phyloP scores from a whole-genome alignment of 2,888 invertebrate genomes.

The Melipona beecheii region DNA sequence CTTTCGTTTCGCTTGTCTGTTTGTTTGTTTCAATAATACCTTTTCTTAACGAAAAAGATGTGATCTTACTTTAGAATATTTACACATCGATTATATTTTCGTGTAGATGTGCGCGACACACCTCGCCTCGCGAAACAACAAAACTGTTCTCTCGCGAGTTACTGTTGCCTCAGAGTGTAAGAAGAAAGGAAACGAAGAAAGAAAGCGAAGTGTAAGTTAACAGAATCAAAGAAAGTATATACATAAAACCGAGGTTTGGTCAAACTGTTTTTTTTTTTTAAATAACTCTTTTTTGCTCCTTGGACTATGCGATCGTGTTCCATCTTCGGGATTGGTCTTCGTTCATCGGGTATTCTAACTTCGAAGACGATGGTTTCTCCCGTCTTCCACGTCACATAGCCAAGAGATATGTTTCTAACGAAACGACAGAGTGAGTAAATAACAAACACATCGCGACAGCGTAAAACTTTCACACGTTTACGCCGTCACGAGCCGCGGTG shows the following conservation, averaged over 20 bases:
- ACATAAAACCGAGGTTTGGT: slow-evolving; percentile 20
- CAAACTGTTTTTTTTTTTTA: not conserved
- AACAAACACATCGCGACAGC: not conserved
- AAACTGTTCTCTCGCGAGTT: not conserved
- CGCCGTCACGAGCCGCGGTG: slow-evolving; percentile 30
- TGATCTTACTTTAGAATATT: not conserved
- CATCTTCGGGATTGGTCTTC: not conserved
- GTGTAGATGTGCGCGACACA: no score
- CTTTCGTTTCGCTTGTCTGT: not conserved
- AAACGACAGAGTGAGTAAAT: not conserved
- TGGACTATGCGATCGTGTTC: not conserved
- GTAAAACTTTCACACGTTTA: not conserved
- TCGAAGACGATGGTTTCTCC: not conserved
- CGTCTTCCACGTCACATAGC: not conserved
- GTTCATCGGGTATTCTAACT: no score
- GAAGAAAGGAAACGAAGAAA: slow-evolving; percentile 61
- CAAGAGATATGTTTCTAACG: not conserved
- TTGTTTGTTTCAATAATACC: slow-evolving; percentile 14
- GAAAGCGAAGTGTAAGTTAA: slow-evolving; percentile 65
- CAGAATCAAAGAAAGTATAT: slow-evolving; percentile 62
- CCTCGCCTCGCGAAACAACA: not conserved
- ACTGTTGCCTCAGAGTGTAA: slow-evolving; percentile 45
- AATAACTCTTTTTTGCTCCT: not conserved
- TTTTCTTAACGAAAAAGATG: not conserved
- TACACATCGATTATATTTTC: not conserved